A percentile compares a stretch with the other conserved stretches of the same genome.
These are phyloP conservation scores for Hestina assimilis DNA, from an alignment of 1,140 invertebrate genomes.

Conservation along the genomic window DNA sequence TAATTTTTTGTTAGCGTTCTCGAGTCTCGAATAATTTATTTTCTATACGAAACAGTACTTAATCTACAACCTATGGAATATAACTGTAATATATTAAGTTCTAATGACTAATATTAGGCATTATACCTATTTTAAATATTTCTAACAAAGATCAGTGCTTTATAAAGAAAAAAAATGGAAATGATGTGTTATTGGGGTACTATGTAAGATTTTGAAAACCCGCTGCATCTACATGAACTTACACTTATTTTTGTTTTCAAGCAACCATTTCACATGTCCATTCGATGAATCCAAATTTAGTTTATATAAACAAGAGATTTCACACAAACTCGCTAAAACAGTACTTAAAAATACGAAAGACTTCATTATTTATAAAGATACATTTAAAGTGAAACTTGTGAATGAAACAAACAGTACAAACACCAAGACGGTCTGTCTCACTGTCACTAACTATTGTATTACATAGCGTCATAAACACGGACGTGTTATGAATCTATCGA, in stretches of 20 bases:
- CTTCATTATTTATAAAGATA: background rate
- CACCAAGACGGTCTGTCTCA: background rate
- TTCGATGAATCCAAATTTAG: conserved; percentile 28
- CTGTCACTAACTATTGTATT: conserved; percentile 11
- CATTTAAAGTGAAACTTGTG: too few species aligned
- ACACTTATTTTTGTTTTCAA: conserved; percentile 40
- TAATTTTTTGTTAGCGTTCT: too few species aligned
- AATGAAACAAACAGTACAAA: background rate
- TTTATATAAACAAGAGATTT: conserved; percentile 16
- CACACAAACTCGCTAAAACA: background rate
- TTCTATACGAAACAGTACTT: too few species aligned
- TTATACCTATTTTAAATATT: too few species aligned
- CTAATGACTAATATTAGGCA: too few species aligned
- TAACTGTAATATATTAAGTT: too few species aligned
- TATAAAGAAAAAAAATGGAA: too few species aligned
- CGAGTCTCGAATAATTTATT: too few species aligned
- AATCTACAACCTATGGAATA: too few species aligned
- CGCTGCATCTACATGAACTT: conserved; percentile 19
- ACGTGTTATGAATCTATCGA: background rate
- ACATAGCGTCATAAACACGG: background rate
- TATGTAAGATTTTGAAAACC: too few species aligned
- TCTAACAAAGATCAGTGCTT: too few species aligned
- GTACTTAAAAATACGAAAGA: background rate
- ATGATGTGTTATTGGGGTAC: too few species aligned
- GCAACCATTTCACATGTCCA: conserved; percentile 30